phyloP scores from a whole-genome alignment of 2,797 vertebrate species.

The Coregonus sp. region DNA sequence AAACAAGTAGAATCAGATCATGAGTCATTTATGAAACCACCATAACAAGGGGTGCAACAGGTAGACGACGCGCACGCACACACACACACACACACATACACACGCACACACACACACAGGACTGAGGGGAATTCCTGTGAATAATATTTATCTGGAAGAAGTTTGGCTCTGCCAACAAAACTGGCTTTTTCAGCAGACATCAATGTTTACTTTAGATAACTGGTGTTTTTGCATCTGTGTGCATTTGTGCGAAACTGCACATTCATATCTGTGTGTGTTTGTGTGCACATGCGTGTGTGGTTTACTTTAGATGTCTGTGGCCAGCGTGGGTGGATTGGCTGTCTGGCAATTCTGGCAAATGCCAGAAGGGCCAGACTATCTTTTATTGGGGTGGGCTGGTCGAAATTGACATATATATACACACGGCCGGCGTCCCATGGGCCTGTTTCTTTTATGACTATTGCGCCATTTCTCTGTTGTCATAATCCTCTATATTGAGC shows the following conservation, averaged over 20 bases:
- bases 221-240: slow-evolving; percentile 5
- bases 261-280: background rate
- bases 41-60: background rate
- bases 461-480: too few species aligned
- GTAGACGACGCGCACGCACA: background rate
- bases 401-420: too few species aligned
- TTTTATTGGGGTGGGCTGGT: too few species aligned
- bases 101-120: slow-evolving; percentile 21
- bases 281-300: background rate
- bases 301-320: background rate
- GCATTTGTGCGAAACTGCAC: background rate
- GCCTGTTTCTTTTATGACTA: too few species aligned
- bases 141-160: slow-evolving; percentile 69
- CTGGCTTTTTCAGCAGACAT: slow-evolving; percentile 54
- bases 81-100: slow-evolving; percentile 5
- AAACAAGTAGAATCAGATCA: background rate
- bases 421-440: too few species aligned
- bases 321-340: too few species aligned
- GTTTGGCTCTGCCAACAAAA: slow-evolving; percentile 60
- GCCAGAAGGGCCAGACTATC: too few species aligned
- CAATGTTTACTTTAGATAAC: slow-evolving; percentile 69
- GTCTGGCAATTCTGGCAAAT: too few species aligned
- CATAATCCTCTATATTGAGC: too few species aligned
- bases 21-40: background rate
- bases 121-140: slow-evolving; percentile 63